Evolutionary conservation across 2,113 vertebrate genomes (phyloP).

Genomic region (Actinemys pallida): DNA sequence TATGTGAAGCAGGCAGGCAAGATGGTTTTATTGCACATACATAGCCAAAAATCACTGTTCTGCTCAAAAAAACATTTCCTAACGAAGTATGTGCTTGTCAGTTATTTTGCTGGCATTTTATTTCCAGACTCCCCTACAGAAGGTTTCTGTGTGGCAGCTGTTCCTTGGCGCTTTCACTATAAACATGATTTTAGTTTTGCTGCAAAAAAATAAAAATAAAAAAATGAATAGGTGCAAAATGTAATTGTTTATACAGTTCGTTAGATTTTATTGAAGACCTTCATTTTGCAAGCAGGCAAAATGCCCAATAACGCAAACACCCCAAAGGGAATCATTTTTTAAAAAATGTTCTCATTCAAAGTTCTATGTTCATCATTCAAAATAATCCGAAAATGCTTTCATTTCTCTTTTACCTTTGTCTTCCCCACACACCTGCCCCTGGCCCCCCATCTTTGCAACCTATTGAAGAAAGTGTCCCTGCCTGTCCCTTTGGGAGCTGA

Average conservation of each 20-base stretch:
- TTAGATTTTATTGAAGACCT: not conserved
- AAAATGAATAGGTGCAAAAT: not conserved
- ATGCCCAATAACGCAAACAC: not conserved
- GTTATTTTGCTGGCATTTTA: not conserved
- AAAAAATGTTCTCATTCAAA: not conserved
- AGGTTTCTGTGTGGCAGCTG: not conserved
- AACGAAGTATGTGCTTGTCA: not conserved
- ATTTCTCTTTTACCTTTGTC: no score
- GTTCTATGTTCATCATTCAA: not conserved
- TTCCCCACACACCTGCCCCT: not conserved
- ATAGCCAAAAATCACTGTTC: not conserved
- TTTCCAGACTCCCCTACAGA: not conserved
- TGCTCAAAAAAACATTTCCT: not conserved
- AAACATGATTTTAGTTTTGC: not conserved
- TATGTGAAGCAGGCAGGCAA: not conserved
- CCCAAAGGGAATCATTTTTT: not conserved
- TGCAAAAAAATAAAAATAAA: no score
- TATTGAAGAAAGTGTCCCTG: not conserved
- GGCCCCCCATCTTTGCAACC: not conserved
- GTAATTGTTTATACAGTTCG: not conserved
- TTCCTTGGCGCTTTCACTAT: not conserved
- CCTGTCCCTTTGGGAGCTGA: no score
- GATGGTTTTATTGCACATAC: not conserved
- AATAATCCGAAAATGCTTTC: not conserved
- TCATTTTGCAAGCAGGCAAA: not conserved